Conservation (phyloP, 2,797 vertebrate genomes). For the Chrosomus eos region DNA sequence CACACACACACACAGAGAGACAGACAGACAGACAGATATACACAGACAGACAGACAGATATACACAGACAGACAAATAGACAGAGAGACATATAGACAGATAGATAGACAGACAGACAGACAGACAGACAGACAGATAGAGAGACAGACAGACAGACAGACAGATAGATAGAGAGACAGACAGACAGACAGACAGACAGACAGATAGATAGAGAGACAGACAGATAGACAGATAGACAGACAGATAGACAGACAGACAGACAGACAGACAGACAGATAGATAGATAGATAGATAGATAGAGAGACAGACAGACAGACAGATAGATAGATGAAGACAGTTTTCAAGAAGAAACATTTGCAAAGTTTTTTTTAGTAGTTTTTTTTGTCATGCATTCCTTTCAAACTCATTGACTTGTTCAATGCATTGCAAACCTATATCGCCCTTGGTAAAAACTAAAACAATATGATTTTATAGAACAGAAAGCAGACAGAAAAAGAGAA, state of each 20-base stretch:
- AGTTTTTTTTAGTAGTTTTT: background rate
- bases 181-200: no score
- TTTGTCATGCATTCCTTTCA: background rate
- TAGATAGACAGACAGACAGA: no score
- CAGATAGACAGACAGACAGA: no score
- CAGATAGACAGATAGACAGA: no score
- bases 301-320: no score
- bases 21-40: accelerated
- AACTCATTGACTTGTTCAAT: background rate
- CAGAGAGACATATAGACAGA: no score
- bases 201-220: no score
- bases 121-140: no score
- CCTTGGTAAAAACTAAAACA: background rate
- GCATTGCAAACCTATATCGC: background rate
- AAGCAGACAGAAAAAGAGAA: conserved; percentile 48
- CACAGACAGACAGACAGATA: no score
- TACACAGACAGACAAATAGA: no score
- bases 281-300: accelerated
- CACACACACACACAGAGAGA: accelerated
- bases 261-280: no score
- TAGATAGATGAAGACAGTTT: background rate
- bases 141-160: no score
- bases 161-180: accelerated
- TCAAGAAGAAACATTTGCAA: background rate
- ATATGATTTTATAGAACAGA: conserved; percentile 8